Conservation (phyloP, 1,140 invertebrate species). For the Drosophila kanapiae region DNA sequence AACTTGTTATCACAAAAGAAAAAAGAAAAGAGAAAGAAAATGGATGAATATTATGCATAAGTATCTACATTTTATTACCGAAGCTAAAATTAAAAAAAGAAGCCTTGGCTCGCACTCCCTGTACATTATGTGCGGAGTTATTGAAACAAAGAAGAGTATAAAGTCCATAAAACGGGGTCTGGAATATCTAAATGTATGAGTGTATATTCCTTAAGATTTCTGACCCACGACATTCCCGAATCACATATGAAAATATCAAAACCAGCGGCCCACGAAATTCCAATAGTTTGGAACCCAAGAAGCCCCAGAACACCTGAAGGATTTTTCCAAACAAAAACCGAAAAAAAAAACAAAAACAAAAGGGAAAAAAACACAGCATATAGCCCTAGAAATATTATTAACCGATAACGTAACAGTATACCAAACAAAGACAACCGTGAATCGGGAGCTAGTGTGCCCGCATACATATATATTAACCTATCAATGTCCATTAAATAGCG, state of each 20-base stretch:
- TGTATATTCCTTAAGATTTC: constrained; percentile 20
- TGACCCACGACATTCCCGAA: not conserved
- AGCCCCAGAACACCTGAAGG: constrained; percentile 12
- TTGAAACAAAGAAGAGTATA: not conserved
- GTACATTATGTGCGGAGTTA: constrained; percentile 20
- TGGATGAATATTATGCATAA: constrained; percentile 15
- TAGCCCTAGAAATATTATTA: constrained; percentile 4
- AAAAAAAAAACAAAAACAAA: not conserved
- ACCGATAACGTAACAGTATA: not conserved
- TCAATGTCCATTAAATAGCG: constrained; percentile 2
- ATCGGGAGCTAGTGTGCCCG: constrained; percentile 2
- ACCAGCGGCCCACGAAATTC: constrained; percentile 5
- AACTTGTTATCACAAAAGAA: not conserved
- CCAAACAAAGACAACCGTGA: not conserved
- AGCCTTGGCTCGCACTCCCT: constrained; percentile 18
- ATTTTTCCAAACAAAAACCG: constrained; percentile 2
- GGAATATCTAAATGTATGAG: constrained; percentile 29
- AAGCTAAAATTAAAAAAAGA: constrained; percentile 1
- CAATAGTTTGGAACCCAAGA: constrained; percentile 2
- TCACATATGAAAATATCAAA: not conserved
- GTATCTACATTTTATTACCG: constrained; percentile 30
- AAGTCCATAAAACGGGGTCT: constrained; percentile 14
- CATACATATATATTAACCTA: not conserved
- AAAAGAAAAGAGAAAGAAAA: not conserved
- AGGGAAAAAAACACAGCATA: not conserved